Base-by-base conservation (phyloP, 2,888 invertebrate species). In the Acheta domesticus region DNA sequence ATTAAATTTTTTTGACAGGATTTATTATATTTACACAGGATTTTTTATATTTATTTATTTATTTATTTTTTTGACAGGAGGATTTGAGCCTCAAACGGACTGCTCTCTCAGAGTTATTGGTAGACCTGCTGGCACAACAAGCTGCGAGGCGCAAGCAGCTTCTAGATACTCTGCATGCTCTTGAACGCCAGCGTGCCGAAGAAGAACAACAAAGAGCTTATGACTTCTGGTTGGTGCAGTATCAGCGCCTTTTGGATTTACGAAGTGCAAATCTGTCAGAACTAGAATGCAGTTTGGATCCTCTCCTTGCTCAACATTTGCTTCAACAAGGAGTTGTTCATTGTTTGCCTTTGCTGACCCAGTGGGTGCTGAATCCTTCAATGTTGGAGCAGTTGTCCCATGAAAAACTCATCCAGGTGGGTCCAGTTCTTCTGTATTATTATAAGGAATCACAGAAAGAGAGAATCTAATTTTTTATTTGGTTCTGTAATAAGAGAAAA, bases 241-340 rank as follows among this genome's bases (percentile, higher is more conserved):
- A 95, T 86, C 96, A 96, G 86, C 91, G 92, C 83, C 87, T 96
- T 75, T 89, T 96, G 85, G 94, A 96, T 85, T 91, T 91, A 49
- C 91, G 93, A 83, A 95, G 96, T 48, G 90, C 89, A 84, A 90
- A 90, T 77, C 87, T 93, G 82, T 86, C 91, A 49, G 89, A 91
- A 84, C 88, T 91, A 79, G 89, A 91, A 81, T 90, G 89, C 82
- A 88, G 89, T 83, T 87, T 94, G 76, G 92, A 94, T 85, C 93
- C 93, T 21, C 84, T 87, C 78, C 87, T 94, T 82, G 92, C 92
- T 48, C 92, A 92, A 85, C 90, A 91, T 83, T 88, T 94, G 73
- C 88, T 94, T 73, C 90, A 92, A 83, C 91, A 92, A 84, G 93
- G 93, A 79, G 93, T 92, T 19, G 90, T 93, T 83, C 93, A 94